Percentiles rank a stretch among this genome's conserved stretches.
Conservation (phyloP, 2,797 vertebrate species). For the Labroides dimidiatus region DNA sequence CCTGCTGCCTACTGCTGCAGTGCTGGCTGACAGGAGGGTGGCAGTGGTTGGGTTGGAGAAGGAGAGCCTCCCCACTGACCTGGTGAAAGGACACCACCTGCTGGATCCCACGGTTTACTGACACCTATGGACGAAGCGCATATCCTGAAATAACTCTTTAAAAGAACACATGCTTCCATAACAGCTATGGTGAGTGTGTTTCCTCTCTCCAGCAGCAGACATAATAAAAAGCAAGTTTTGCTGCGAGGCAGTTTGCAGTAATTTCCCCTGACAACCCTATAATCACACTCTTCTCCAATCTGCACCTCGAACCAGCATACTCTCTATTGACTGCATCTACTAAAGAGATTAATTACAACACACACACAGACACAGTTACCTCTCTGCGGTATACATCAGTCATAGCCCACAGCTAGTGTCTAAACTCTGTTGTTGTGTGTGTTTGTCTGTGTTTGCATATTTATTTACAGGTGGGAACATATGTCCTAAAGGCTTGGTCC, state of each 20-base stretch:
- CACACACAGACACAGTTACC: slow-evolving; percentile 61
- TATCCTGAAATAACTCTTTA: slow-evolving; percentile 10
- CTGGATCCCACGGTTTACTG: slow-evolving; percentile 85
- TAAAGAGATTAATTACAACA: slow-evolving; percentile 80
- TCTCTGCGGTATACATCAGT: slow-evolving; percentile 72
- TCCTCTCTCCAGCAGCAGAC: slow-evolving; percentile 62
- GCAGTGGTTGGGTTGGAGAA: slow-evolving; percentile 30
- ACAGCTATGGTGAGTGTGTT: slow-evolving; percentile 19
- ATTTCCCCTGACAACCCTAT: slow-evolving; percentile 76
- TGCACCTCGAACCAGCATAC: slow-evolving; percentile 61
- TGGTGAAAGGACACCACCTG: slow-evolving; percentile 94
- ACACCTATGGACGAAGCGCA: slow-evolving; percentile 19
- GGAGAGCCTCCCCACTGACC: slow-evolving; percentile 84
- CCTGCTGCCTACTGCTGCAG: slow-evolving; percentile 24
- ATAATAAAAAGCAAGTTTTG: slow-evolving; percentile 63
- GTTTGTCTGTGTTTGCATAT: slow-evolving; percentile 73
- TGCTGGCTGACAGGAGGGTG: slow-evolving; percentile 19
- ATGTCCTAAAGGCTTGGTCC: slow-evolving; percentile 71
- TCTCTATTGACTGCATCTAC: slow-evolving; percentile 72
- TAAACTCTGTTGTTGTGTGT: slow-evolving; percentile 57
- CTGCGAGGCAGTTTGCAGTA: slow-evolving; percentile 76
- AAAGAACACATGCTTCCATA: slow-evolving; percentile 39
- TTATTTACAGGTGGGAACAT: slow-evolving; percentile 78
- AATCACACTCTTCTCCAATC: slow-evolving; percentile 73
- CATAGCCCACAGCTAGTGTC: slow-evolving; percentile 75